Evolutionary conservation across 1,140 invertebrate species (phyloP).

Genomic region (silkworm (Bombyx mori)): DNA sequence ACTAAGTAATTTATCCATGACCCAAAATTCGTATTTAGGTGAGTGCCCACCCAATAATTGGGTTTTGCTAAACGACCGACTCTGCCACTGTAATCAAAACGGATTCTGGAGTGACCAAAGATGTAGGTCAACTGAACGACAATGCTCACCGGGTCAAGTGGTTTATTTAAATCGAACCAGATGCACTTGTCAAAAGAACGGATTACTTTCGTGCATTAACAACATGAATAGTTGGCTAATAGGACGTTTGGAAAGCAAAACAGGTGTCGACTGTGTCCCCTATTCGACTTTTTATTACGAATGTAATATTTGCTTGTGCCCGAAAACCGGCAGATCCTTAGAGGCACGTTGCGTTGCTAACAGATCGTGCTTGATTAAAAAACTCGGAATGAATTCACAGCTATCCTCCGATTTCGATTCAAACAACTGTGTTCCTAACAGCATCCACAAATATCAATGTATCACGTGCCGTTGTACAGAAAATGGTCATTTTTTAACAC

Average conservation of each 20-base stretch:
- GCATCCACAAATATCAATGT: conserved; percentile 51
- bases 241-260: conserved; percentile 8
- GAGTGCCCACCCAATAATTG: conserved; percentile 40
- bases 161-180: conserved; percentile 39
- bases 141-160: conserved; percentile 37
- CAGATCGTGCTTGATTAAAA: conserved; percentile 28
- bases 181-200: conserved; percentile 43
- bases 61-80: conserved; percentile 31
- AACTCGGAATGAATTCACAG: background rate
- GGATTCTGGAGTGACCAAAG: conserved; percentile 33
- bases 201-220: conserved; percentile 30
- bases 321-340: conserved; percentile 32
- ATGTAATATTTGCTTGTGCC: conserved; percentile 48
- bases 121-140: conserved; percentile 29
- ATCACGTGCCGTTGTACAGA: conserved; percentile 51
- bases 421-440: conserved; percentile 42
- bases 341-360: conserved; percentile 42
- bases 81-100: conserved; percentile 37
- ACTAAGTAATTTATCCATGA: too few species aligned
- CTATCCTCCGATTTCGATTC: background rate
- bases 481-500: conserved; percentile 29
- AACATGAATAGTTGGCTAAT: conserved; percentile 19
- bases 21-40: conserved; percentile 15
- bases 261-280: conserved; percentile 30
- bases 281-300: conserved; percentile 48